These are phyloP conservation scores for Zoanthus sociatus DNA, from an alignment of 92 coral and sea anemone species.

Conservation along the genomic window DNA sequence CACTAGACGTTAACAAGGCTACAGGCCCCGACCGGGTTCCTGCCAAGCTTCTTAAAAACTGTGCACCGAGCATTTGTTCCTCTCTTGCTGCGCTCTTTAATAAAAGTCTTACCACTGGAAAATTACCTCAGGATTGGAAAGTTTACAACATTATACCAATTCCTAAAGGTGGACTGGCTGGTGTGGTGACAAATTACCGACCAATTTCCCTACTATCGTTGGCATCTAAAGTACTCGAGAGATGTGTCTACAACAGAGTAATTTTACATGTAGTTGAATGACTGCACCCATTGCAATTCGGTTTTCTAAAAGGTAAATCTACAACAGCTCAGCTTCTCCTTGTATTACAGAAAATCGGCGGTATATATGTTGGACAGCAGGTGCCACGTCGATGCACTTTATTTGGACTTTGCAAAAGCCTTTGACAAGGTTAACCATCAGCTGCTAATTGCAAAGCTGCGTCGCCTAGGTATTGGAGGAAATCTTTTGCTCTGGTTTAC, in stretches of 20 bases:
- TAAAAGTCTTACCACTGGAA: neutral
- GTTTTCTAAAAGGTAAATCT: neutral
- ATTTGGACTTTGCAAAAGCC: neutral
- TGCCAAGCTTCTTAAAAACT: neutral
- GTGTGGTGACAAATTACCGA: too few relatives aligned
- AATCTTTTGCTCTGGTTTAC: conserved; percentile 1
- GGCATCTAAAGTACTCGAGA: conserved; percentile 1
- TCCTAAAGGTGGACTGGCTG: conserved; percentile 16
- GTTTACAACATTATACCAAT: neutral
- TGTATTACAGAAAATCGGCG: neutral
- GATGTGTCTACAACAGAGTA: conserved; percentile 3
- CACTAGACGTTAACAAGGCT: too few relatives aligned
- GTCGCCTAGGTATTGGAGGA: neutral
- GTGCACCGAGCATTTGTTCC: neutral
- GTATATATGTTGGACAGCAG: neutral
- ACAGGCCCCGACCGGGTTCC: too few relatives aligned
- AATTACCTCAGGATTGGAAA: conserved; percentile 3
- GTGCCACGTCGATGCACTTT: neutral
- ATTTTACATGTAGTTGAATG: neutral
- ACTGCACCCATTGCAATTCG: neutral
- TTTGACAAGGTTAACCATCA: conserved; percentile 5
- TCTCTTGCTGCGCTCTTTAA: neutral
- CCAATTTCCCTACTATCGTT: neutral
- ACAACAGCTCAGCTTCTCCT: neutral
- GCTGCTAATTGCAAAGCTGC: neutral